Conservation (phyloP, 1,140 invertebrate species). For the Thrips palmi region DNA sequence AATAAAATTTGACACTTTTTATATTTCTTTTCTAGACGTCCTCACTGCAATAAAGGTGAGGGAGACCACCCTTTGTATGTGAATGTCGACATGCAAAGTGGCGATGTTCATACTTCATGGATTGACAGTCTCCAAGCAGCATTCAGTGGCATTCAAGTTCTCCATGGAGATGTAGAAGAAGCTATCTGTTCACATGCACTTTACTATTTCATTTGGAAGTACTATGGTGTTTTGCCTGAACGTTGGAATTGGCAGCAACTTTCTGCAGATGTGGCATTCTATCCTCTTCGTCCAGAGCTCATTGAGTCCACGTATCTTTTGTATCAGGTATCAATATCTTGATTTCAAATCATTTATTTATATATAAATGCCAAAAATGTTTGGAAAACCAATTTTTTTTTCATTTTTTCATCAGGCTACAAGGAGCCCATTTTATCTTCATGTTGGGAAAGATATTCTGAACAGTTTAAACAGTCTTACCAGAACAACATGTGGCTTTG, state of each 20-base stretch:
- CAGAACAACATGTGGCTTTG: constrained; percentile 87
- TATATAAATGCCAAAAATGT: too few species aligned
- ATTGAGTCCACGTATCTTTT: constrained; percentile 73
- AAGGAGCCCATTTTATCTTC: constrained; percentile 71
- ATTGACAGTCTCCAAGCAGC: constrained; percentile 48
- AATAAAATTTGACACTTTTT: constrained; percentile 4
- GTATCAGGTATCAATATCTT: constrained; percentile 27
- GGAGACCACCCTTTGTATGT: constrained; percentile 49
- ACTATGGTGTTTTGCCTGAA: constrained; percentile 44
- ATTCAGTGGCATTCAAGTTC: constrained; percentile 40
- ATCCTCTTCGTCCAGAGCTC: constrained; percentile 86
- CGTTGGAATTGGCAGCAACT: constrained; percentile 46
- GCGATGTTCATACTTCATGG: constrained; percentile 40
- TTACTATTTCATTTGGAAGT: constrained; percentile 45
- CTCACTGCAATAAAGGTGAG: constrained; percentile 34
- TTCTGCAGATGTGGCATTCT: constrained; percentile 46
- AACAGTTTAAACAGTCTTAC: constrained; percentile 74
- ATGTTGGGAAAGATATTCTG: constrained; percentile 77
- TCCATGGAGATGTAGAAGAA: constrained; percentile 50
- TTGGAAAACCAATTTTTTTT: too few species aligned
- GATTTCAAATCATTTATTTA: constrained; percentile 1
- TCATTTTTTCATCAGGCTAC: constrained; percentile 48
- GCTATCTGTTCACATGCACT: constrained; percentile 50
- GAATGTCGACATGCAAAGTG: constrained; percentile 51
- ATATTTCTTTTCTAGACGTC: constrained; percentile 22